Evolutionary conservation across 2,797 vertebrate species (phyloP).

Genomic region (Acanthiza pusilla): DNA sequence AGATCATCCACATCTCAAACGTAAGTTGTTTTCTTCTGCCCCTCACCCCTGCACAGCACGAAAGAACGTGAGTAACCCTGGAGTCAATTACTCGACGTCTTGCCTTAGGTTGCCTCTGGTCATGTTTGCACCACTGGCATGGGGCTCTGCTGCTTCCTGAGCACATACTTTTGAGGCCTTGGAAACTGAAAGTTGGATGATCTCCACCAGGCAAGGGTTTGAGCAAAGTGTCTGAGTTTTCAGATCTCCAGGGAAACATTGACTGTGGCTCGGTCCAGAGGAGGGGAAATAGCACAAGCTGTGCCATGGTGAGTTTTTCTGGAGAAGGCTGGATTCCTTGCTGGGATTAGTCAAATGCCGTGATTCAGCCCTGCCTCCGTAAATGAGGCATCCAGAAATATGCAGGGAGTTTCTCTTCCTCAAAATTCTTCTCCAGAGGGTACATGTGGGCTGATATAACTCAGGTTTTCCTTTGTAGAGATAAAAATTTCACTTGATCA

Average conservation of each 20-base stretch:
- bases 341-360: background rate
- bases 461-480: fast-evolving
- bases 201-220: background rate
- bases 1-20: background rate
- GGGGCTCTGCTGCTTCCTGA: background rate
- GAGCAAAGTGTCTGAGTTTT: background rate
- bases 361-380: background rate
- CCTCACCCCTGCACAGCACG: fast-evolving
- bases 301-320: background rate
- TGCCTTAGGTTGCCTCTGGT: background rate
- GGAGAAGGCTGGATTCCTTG: background rate
- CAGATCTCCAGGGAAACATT: background rate
- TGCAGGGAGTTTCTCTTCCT: background rate
- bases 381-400: background rate
- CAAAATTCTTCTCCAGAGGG: background rate
- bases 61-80: background rate
- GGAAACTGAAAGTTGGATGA: background rate
- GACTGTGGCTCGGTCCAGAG: background rate
- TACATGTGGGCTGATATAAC: background rate
- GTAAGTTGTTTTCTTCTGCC: background rate
- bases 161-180: background rate
- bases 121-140: background rate
- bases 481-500: background rate
- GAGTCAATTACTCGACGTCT: background rate
- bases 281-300: background rate